Base-by-base conservation (phyloP, 2,888 invertebrate genomes). In the Hydrotaea cyrtoneurina region DNA sequence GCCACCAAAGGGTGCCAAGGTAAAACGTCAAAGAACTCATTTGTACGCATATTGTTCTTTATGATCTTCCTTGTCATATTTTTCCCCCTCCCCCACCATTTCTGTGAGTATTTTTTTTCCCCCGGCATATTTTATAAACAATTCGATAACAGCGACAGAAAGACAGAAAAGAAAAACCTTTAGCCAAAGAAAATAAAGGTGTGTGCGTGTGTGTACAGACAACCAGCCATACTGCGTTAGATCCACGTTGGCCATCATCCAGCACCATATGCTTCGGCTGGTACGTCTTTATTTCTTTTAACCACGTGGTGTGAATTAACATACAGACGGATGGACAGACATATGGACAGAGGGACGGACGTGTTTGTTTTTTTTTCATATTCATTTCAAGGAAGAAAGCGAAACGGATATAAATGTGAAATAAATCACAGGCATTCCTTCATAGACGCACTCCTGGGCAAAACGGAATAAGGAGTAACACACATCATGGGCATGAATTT, bases 391-490 rank as follows among this genome's bases (percentile, higher is more conserved):
- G 78, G 59, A 72, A 64, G 78, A 73, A 72, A 62, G n/a, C 23
- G 21, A 21, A 78, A 50, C 78, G 78, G 78, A 78, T 72, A 72
- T 64, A 31, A 62, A 31, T 31, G 53, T 78, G 13, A 72, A 55
- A 62, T 53, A 72, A 36, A 62, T 53, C 46, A 64, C 50, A 23
- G 17, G 36, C n/a, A 43, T 19, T 2, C 31, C 31, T 31, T 31
- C 31, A 7, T 50, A 76, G 8, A n/a, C 19, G 36, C 36, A 3
- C 17, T 36, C 23, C n/a, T n/a, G n/a, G n/a, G n/a, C n/a, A n/a
- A 26, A 31, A 17, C 15, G 57, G 26, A 50, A 3, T 50, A 36
- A 17, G 46, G 31, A 78, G 31, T 78, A 78, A 11, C 66, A 43
- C 43, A 19, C 66, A 43, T 17, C 3, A 15, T 36, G n/a, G n/a